A percentile compares a stretch with the other conserved stretches of the same genome.
Conservation (phyloP, 2,113 vertebrate species). For the Bucco capensis region DNA sequence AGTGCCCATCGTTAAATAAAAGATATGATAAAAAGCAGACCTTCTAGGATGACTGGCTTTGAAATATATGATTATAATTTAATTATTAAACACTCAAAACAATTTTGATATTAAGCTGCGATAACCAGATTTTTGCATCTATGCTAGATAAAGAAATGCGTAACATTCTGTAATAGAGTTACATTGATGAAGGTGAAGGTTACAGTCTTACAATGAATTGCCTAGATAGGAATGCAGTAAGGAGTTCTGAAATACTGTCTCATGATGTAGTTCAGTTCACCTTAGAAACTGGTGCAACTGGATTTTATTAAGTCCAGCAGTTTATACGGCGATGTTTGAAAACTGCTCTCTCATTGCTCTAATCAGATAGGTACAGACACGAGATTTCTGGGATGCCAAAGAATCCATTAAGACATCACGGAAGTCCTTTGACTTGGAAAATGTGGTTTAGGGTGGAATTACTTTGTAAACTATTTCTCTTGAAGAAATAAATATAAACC, state of each 20-base stretch:
- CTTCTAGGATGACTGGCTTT: constrained; percentile 73
- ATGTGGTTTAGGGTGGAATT: constrained; percentile 64
- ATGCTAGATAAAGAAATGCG: constrained; percentile 71
- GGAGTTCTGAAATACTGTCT: constrained; percentile 70
- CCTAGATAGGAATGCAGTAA: constrained; percentile 69
- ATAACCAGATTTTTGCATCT: constrained; percentile 71
- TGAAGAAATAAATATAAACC: constrained; percentile 59
- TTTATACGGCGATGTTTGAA: constrained; percentile 61
- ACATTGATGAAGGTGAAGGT: constrained; percentile 71
- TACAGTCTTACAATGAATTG: constrained; percentile 71
- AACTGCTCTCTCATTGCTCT: constrained; percentile 49
- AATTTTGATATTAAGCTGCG: constrained; percentile 69
- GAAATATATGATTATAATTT: constrained; percentile 76
- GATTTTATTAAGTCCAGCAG: constrained; percentile 69
- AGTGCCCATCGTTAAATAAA: constrained; percentile 79
- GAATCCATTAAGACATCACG: constrained; percentile 54
- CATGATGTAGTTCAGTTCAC: constrained; percentile 54
- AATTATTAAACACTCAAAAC: constrained; percentile 75
- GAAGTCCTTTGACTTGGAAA: constrained; percentile 37
- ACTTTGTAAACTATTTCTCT: constrained; percentile 66
- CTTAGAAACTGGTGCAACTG: constrained; percentile 63
- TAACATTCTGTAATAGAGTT: constrained; percentile 70
- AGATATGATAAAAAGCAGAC: constrained; percentile 77
- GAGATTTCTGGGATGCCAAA: constrained; percentile 63
- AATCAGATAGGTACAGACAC: constrained; percentile 58